These are phyloP conservation scores for Philantomba maxwellii DNA, from an alignment of 2,113 vertebrate species.

Conservation along the genomic window DNA sequence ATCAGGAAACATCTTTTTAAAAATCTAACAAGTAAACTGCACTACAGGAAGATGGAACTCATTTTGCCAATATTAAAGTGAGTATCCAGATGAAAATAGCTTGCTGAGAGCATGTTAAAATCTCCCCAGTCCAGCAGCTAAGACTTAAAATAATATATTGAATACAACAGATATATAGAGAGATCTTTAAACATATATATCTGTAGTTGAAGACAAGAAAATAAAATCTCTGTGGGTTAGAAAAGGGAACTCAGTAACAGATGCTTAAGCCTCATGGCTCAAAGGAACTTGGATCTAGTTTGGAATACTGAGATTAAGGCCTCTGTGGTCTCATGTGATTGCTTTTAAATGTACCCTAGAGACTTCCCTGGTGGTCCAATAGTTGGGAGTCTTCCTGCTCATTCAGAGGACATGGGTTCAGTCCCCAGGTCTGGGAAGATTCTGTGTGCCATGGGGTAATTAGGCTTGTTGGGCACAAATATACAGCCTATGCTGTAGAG, in stretches of 20 bases:
- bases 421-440: not conserved
- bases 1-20: not conserved
- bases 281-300: not conserved
- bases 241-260: not conserved
- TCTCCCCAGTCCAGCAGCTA: not conserved
- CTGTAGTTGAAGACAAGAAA: not conserved
- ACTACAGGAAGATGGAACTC: not conserved
- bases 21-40: not conserved
- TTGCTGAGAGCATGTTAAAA: not conserved
- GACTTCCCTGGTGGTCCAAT: not conserved
- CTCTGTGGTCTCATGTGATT: not conserved
- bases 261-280: not conserved
- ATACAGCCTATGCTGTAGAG: not conserved
- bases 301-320: not conserved
- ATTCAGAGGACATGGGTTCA: not conserved
- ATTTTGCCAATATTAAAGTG: not conserved
- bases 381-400: not conserved
- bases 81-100: not conserved
- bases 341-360: not conserved
- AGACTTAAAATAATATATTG: not conserved
- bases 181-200: not conserved
- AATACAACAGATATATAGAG: not conserved
- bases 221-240: not conserved
- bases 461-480: not conserved
- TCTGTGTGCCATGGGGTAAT: not conserved